Evolutionary conservation across 23 tunicate genomes (phyloP).

Genomic region (Styela plicata): DNA sequence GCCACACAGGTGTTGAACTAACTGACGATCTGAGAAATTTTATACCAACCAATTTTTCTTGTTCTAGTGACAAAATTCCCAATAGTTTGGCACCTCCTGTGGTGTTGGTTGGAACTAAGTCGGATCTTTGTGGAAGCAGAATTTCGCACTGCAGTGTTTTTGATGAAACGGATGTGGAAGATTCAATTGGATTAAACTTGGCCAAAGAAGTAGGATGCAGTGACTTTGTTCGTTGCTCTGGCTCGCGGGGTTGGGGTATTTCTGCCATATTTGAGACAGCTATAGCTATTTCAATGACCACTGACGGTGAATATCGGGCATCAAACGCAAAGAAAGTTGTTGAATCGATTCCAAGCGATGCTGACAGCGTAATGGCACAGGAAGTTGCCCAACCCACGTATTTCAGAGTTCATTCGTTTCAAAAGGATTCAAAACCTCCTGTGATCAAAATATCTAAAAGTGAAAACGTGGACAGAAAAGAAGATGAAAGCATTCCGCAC

Average conservation of each 20-base stretch:
- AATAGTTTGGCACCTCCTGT: conserved; percentile 9
- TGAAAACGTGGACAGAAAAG: not conserved
- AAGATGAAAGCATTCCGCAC: not conserved
- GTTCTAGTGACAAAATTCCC: not conserved
- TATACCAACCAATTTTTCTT: not conserved
- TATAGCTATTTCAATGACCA: conserved; percentile 10
- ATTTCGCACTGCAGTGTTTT: conserved; percentile 9
- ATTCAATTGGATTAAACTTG: conserved; percentile 2
- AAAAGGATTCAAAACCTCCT: not conserved
- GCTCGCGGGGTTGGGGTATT: not conserved
- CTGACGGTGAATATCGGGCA: conserved; percentile 20
- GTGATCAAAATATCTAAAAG: not conserved
- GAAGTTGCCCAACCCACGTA: conserved; percentile 23
- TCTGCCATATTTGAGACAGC: conserved; percentile 19
- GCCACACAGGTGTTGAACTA: not conserved
- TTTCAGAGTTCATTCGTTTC: conserved; percentile 21
- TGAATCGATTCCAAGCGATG: conserved; percentile 1
- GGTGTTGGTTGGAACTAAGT: conserved; percentile 10
- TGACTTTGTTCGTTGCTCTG: conserved; percentile 23
- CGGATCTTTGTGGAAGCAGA: conserved; percentile 5
- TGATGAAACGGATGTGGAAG: not conserved
- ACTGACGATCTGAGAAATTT: not conserved
- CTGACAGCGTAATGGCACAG: not conserved
- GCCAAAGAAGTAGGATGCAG: conserved; percentile 22
- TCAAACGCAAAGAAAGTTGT: not conserved